A percentile compares a stretch with the other conserved stretches of the same genome.
Evolutionary conservation across 2,888 invertebrate genomes (phyloP).

Genomic region (Pherbina coryleti): DNA sequence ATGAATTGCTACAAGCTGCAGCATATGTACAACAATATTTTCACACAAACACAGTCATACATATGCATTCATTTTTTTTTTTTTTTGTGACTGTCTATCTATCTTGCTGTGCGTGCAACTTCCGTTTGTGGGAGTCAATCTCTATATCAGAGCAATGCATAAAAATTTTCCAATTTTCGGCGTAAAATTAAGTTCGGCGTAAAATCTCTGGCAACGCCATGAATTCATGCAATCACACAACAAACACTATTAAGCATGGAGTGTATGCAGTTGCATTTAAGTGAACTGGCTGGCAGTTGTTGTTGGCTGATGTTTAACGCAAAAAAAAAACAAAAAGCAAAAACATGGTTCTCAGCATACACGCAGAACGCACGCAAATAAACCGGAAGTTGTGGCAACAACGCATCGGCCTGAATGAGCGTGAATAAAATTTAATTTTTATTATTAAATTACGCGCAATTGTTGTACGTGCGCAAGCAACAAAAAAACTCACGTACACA

Average conservation of each 20-base stretch:
- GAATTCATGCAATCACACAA: neutral
- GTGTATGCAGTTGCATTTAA: neutral
- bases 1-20: too few relatives aligned
- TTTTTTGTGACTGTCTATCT: too few relatives aligned
- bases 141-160: too few relatives aligned
- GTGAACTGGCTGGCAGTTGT: neutral
- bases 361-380: neutral
- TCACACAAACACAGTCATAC: too few relatives aligned
- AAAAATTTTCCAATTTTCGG: too few relatives aligned
- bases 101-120: too few relatives aligned
- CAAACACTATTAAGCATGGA: neutral
- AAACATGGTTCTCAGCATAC: too few relatives aligned
- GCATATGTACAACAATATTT: too few relatives aligned
- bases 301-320: neutral
- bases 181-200: conserved; percentile 8
- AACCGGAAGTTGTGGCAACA: neutral
- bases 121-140: too few relatives aligned
- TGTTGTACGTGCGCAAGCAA: neutral
- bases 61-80: too few relatives aligned
- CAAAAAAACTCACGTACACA: neutral
- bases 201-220: conserved; percentile 13
- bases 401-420: neutral
- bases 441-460: conserved; percentile 29
- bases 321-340: too few relatives aligned
- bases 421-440: conserved; percentile 31